Base-by-base conservation (phyloP, 2,797 vertebrate genomes). In the Phrynocephalus vlangalii region DNA sequence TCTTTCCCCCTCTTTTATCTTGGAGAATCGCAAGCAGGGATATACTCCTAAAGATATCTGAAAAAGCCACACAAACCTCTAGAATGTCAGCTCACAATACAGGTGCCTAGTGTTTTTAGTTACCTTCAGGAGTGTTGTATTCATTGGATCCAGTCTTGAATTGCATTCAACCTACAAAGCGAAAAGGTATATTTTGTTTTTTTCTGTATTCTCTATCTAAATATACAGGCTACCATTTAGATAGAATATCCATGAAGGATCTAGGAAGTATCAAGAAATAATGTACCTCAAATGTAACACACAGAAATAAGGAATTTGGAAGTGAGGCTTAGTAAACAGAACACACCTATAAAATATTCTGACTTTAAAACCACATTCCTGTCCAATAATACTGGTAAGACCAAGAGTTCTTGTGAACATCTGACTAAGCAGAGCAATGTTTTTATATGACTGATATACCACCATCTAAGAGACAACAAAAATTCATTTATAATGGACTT, bases 41-140 rank as follows among this genome's bases (percentile, higher is more conserved):
- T 75, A 86, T 63, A 81, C 71, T 22, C 26, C 72, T 79, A 85
- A 15, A 84, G 87, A 83, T 28, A 83, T 88, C 79, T 82, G 26
- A 15, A 84, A 86, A 86, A 86, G 56, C 26, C 50, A 79, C 26
- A 86, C 5, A 50, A 79, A 76, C 24, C 50, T 82, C 48, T 77
- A 28, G 20, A 79, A 56, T 11, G n/a, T 33, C 28, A 87, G 28
- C n/a, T 67, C 38, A 44, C 85, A 87, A 70, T 1, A 83, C 91
- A 87, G 5, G n/a, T 77, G 63, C 72, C 56, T 60, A 38, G 50
- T 82, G 72, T 38, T 7, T 9, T 52, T 5, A 73, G 85, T 97
- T 92, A 97, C 98, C 98, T 99, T 99, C 87, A 99, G 96, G 90
- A 99, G 96, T 82, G 98, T 98, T 80, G 98, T 98, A 95, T 98